Evolutionary conservation across 2,797 vertebrate genomes (phyloP), one percentile per base, ranked within the genome.

Genomic region (Syngnathus acus): DNA sequence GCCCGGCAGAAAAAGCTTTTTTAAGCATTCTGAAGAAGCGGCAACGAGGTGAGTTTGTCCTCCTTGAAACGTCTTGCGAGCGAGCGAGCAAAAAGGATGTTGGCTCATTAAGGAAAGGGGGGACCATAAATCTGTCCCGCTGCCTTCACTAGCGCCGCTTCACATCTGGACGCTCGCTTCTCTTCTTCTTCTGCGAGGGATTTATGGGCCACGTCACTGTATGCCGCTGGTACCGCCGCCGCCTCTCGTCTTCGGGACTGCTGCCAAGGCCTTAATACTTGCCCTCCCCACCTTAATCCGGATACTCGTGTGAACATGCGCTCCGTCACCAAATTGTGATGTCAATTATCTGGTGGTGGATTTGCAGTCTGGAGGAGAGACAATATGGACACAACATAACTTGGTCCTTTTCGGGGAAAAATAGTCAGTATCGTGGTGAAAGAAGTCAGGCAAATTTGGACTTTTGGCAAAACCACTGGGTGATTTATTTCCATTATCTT

Each of bases 21-120:
- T 78, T 72, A 72, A 85, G 71, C 81, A 89, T 82, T 84, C 85
- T 77, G 83, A 79, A 84, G 78, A 76, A 76, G 54, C 40, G 2
- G 9, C 38, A 9, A 21, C 38, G n/a, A 61, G 19, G 40, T 39
- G 59, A 57, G 54, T 57, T 57, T 57, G 54, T 57, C 14, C 26
- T 37, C 37, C 26, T 57, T 57, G 17, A 61, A 61, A 61, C 57
- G 61, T 86, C 87, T 86, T 89, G 83, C 78, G 86, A 89, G 88
- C 84, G 84, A 89, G 83, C 77, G 86, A 89, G 88, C 84, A 85
- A 89, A 89, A 89, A 91, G 86, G 89, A 90, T 89, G 90, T 91
- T 89, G 88, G 84, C 89, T 92, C 88, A 90, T 91, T 92, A 90
- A 87, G 88, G 86, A 80, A 87, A 88, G 86, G 79, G 78, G 79